A percentile compares a stretch with the other conserved stretches of the same genome.
Evolutionary conservation across 2,797 vertebrate genomes (phyloP).

Genomic region (Gambelia wislizenii): DNA sequence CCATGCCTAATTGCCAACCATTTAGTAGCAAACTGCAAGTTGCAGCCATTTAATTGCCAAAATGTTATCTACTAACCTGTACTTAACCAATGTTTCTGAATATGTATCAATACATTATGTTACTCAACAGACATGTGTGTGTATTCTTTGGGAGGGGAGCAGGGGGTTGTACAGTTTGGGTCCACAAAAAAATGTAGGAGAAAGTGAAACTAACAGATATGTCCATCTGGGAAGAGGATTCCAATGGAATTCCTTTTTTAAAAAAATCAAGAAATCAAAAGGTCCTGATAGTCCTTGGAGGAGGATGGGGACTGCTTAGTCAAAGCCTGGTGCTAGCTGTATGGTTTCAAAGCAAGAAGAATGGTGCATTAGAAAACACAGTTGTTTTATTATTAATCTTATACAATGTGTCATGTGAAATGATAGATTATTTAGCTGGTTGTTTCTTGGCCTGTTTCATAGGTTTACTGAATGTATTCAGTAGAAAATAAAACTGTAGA

Average conservation of each 20-base stretch:
- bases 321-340: background rate
- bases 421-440: background rate
- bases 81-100: too few species aligned
- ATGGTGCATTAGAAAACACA: background rate
- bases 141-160: too few species aligned
- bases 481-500: background rate
- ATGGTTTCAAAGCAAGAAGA: background rate
- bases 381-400: background rate
- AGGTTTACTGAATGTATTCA: background rate
- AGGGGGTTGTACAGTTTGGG: too few species aligned
- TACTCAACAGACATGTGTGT: too few species aligned
- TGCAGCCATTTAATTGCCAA: too few species aligned
- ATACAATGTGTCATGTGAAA: background rate
- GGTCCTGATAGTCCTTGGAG: too few species aligned
- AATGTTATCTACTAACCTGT: too few species aligned
- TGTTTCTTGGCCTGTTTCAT: background rate
- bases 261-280: too few species aligned
- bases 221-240: background rate
- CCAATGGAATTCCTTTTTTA: too few species aligned
- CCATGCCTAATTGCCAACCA: too few species aligned
- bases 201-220: background rate
- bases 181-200: background rate
- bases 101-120: too few species aligned
- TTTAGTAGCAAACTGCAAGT: too few species aligned
- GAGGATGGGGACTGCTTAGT: background rate